Evolutionary conservation across 2,113 vertebrate genomes (phyloP), one percentile per base, ranked within the genome.

Genomic region (Anhinga anhinga): DNA sequence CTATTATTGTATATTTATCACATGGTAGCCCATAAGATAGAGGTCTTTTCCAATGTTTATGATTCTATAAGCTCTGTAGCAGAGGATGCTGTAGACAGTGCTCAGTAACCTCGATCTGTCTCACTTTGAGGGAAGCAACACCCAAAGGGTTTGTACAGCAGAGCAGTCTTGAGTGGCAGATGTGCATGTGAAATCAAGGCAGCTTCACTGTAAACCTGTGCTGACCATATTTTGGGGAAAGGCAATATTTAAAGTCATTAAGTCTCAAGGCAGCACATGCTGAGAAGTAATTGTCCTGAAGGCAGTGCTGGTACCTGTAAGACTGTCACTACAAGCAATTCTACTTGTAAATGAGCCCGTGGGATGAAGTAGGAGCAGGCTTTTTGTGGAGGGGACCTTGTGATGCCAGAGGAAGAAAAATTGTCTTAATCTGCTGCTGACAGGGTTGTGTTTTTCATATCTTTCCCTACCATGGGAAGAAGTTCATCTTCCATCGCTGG

Each of bases 21-120:
- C 2, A 6, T 1, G 11, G 67, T 34, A 17, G 79, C 50, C 25
- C 25, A 2, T 15, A 8, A 30, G 49, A 3, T 8, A 5, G 0
- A 4, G 2, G 15, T 40, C 38, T 40, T 40, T 40, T 40, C 38
- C 38, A 40, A 40, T 10, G 8, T 40, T 40, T 40, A 8, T 40
- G 38, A 40, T 40, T 40, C 38, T 40, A 40, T 40, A 40, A 40
- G 38, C 22, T 32, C 23, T 5, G 34, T 5, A 15, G 84, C 49
- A 40, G 62, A 3, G 49, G 84, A 7, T 63, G 72, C 73, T 58
- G 67, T 13, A 1, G 29, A 44, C 12, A 4, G 30, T 23, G 56
- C 56, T 59, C 20, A 0, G 23, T 19, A 8, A 21, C 53, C 78
- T 34, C 18, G 9, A 10, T 11, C 34, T 25, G 16, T 11, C 71